Conservation (phyloP, 2,888 invertebrate genomes). For the Habroteleia sp. region DNA sequence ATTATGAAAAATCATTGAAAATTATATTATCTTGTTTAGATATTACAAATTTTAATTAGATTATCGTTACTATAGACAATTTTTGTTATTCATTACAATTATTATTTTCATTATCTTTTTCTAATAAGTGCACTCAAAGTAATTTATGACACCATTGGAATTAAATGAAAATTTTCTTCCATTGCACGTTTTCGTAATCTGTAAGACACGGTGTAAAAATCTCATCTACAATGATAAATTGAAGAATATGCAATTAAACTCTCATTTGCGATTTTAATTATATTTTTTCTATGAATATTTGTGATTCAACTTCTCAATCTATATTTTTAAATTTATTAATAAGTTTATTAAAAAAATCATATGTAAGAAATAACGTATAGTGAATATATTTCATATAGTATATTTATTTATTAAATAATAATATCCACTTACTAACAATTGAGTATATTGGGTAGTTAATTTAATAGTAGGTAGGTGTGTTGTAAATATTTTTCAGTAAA, state of each 20-base stretch:
- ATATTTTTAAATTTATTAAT: too few species aligned
- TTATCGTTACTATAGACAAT: slow-evolving; percentile 19
- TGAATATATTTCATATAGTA: too few species aligned
- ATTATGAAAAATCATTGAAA: slow-evolving; percentile 24
- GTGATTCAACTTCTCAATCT: too few species aligned
- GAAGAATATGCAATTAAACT: slow-evolving; percentile 24
- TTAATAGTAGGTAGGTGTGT: too few species aligned
- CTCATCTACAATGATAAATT: slow-evolving; percentile 19
- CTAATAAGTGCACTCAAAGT: slow-evolving; percentile 5
- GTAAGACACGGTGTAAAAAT: slow-evolving; percentile 23
- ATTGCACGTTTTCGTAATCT: slow-evolving; percentile 38
- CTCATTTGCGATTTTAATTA: too few species aligned
- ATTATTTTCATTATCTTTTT: slow-evolving; percentile 22
- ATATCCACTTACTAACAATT: too few species aligned
- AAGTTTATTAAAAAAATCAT: too few species aligned
- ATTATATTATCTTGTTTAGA: slow-evolving; percentile 7
- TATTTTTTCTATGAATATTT: too few species aligned
- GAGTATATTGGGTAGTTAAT: too few species aligned
- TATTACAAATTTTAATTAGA: slow-evolving; percentile 14
- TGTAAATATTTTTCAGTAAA: too few species aligned
- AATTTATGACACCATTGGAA: slow-evolving; percentile 34
- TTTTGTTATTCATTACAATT: slow-evolving; percentile 40
- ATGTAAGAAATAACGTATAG: too few species aligned
- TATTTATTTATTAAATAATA: too few species aligned
- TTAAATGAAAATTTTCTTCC: slow-evolving; percentile 40